These are phyloP conservation scores for Gallinago solitaria DNA, from an alignment of 2,797 vertebrate species.

Conservation along the genomic window DNA sequence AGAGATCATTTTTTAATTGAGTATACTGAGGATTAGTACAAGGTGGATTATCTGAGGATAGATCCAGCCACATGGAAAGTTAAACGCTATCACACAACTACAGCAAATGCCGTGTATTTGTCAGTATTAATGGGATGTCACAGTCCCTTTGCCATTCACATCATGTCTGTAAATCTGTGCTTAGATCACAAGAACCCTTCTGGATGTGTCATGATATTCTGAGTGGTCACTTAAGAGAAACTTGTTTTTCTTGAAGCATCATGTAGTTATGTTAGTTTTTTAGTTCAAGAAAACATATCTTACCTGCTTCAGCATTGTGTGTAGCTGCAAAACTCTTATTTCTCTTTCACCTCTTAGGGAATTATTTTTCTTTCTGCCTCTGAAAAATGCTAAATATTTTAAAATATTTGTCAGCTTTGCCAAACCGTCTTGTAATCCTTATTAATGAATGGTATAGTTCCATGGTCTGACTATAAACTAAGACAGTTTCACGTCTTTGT, in stretches of 20 bases:
- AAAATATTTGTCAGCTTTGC: neutral
- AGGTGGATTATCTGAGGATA: neutral
- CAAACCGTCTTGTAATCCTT: neutral
- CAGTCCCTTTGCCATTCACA: neutral
- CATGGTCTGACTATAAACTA: neutral
- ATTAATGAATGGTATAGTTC: neutral
- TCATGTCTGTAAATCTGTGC: neutral
- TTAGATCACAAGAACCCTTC: neutral
- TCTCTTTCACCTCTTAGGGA: neutral
- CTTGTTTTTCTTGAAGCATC: neutral
- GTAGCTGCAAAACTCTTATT: neutral
- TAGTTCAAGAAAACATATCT: neutral
- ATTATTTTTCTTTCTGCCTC: neutral
- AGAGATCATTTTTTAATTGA: neutral
- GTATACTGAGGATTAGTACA: neutral
- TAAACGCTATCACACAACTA: neutral
- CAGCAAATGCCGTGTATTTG: neutral
- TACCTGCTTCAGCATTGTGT: neutral
- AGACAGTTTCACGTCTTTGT: neutral
- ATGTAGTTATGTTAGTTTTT: neutral
- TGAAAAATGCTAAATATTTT: neutral
- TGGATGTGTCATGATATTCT: neutral
- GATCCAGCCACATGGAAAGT: neutral
- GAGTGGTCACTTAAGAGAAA: neutral
- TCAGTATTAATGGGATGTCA: neutral